phyloP scores from a whole-genome alignment of 1,140 invertebrate species.

The Rhysida immarginata region DNA sequence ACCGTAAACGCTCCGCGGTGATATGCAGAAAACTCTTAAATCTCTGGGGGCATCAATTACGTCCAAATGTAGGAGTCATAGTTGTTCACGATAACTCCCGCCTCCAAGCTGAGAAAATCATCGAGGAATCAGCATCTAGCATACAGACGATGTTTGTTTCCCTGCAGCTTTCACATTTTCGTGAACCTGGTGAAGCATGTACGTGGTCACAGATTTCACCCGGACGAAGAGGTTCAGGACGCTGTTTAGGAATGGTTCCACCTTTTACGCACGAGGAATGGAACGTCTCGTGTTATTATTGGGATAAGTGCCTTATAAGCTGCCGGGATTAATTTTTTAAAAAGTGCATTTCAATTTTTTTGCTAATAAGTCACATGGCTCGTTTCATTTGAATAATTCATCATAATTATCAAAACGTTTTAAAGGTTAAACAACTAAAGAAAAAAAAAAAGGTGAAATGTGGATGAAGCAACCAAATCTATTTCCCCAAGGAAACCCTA shows the following conservation, averaged over 20 bases:
- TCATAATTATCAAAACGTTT: no score
- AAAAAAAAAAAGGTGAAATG: no score
- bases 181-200: not conserved
- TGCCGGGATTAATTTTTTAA: not conserved
- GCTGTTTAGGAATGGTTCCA: not conserved
- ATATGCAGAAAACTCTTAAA: not conserved
- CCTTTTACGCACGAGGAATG: no score
- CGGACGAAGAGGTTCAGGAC: not conserved
- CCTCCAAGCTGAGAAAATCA: not conserved
- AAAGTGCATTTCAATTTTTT: not conserved
- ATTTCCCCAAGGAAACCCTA: no score
- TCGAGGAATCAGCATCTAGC: not conserved
- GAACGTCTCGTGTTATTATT: no score
- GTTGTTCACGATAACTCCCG: not conserved
- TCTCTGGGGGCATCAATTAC: not conserved
- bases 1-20: not conserved
- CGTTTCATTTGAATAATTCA: not conserved
- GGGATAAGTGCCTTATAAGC: not conserved
- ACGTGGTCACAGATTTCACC: no score
- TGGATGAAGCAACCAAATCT: no score
- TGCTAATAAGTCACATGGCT: not conserved
- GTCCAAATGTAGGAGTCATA: not conserved
- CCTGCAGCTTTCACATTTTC: not conserved
- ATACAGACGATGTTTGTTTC: not conserved
- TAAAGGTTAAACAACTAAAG: no score